Base-by-base conservation (phyloP, 1,140 invertebrate species). In the Drosophila guanche region DNA sequence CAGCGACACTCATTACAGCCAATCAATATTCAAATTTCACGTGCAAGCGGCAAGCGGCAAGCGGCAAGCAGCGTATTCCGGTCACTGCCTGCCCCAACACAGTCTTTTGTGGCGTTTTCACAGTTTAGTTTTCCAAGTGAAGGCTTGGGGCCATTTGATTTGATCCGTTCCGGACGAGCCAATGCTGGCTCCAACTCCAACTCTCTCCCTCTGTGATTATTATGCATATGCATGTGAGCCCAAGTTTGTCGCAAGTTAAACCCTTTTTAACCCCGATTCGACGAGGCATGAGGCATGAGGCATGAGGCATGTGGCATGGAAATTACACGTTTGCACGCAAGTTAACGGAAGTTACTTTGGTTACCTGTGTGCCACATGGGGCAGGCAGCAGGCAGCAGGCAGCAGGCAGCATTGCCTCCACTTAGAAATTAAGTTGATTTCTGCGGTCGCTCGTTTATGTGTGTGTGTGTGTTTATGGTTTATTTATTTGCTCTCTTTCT, bases 21-120 rank as follows among this genome's bases (percentile, higher is more conserved):
- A 86, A 86, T 86, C 81, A 86, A 86, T 86, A 86, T 85, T 85
- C 81, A 85, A 85, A 85, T 85, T 81, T 86, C 50, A 72, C 42
- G 25, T 67, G 71, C 43, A 23, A 59, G 27, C 10, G 16, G 10
- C 22, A 7, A 5, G n/a, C 23, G 6, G 14, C 10, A 23, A 23
- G 41, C 8, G 6, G 2, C 29, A 50, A 12, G 2, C 29, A 50
- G 62, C 42, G 58, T 51, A 66, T 66, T 66, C 62, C 62, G 62
- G 62, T 43, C 37, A 66, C 45, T 29, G 16, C 5, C 5, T 54
- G 54, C 55, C 55, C 20, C 27, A 29, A 10, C 27, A 33, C 12
- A 20, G 16, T 8, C 10, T 37, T 37, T 37, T 68, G 27, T 29
- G 81, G 77, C 83, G 57, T 88, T 86, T 86, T 86, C 81, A 86